Evolutionary conservation across 2,888 invertebrate species (phyloP), one percentile per base, ranked within the genome.

Genomic region (Microctonus hyperodae): DNA sequence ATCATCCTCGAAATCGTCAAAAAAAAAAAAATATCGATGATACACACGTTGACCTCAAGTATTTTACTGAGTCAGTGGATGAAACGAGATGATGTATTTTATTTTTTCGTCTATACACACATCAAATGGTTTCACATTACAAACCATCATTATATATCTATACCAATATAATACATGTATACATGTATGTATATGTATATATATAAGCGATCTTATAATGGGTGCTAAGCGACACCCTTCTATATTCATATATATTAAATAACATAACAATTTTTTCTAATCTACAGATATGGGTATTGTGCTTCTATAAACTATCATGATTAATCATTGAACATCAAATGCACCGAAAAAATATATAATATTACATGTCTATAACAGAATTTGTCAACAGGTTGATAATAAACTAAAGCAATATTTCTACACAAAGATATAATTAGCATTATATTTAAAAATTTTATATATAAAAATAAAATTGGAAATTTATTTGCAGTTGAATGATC

Each of bases 21-120:
- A n/a, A n/a, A n/a, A n/a, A n/a, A n/a, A n/a, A n/a, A n/a, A n/a
- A n/a, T 40, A 23, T 58, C 58, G 58, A 58, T 40, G 51, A 40
- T 28, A 23, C 25, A 58, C 22, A 23, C 23, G 20, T 40, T 25
- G 44, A n/a, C 44, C 16, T 44, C 16, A 9, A 16, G 16, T 33
- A 56, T 20, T 11, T 33, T 20, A 56, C 16, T 56, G 56, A 56
- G 22, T 33, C 56, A 56, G 44, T 44, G 31, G 0, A 56, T 20
- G 56, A 35, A 56, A 56, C 22, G 56, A 35, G 56, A 56, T 56
- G 56, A 56, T 56, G 33, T 33, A 53, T 53, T 28, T 56, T 33
- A 25, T 53, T 28, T 56, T 56, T 56, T 16, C 33, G 33, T 31
- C 31, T 56, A 6, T 22, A 56, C 33, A 44, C 44, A 44, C 44